These are phyloP conservation scores for Zhuqinia jingwanae DNA, from an alignment of 2,888 invertebrate species.

Conservation along the genomic window DNA sequence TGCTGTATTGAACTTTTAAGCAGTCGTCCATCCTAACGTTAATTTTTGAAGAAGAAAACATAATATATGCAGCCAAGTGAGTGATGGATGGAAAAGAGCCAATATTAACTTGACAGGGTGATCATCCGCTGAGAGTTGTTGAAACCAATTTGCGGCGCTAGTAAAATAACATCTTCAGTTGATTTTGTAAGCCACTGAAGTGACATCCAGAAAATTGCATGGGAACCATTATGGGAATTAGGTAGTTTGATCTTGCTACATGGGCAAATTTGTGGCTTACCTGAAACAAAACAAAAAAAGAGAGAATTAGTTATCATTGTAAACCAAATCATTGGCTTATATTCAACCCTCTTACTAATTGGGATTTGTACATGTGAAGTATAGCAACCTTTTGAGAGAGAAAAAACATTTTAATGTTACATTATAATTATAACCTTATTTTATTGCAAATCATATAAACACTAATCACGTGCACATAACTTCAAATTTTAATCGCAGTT, in stretches of 20 bases:
- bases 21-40: background rate
- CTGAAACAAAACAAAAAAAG: constrained; percentile 3
- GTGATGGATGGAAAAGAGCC: constrained; percentile 12
- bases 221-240: too few relatives aligned
- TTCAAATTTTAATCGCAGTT: too few relatives aligned
- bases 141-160: too few relatives aligned
- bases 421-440: too few relatives aligned
- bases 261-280: background rate
- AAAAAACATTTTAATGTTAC: too few relatives aligned
- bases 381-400: background rate
- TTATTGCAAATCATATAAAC: too few relatives aligned
- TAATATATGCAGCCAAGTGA: background rate
- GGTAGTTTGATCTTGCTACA: too few relatives aligned
- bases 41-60: background rate
- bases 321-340: background rate
- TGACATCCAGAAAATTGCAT: too few relatives aligned
- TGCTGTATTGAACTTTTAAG: background rate
- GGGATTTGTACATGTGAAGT: background rate
- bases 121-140: background rate
- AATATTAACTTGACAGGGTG: background rate
- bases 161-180: too few relatives aligned
- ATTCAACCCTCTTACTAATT: background rate
- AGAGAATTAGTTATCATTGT: background rate
- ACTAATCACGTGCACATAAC: too few relatives aligned
- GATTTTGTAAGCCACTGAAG: too few relatives aligned